These are phyloP conservation scores for Podabrus alpinus DNA, from an alignment of 2,888 invertebrate species.

Conservation along the genomic window DNA sequence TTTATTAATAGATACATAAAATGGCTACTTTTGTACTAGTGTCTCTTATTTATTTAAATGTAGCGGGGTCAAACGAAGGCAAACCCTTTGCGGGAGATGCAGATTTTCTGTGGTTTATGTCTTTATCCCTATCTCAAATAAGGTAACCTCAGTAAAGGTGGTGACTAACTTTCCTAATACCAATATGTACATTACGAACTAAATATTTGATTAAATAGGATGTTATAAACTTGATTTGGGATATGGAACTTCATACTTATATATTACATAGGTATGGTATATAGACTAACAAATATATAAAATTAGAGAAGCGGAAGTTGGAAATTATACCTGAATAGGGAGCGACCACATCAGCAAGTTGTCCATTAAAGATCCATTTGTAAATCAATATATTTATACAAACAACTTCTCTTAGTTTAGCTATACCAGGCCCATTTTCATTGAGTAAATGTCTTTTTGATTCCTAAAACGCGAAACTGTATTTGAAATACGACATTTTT, in stretches of 20 bases:
- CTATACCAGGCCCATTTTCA: constrained; percentile 13
- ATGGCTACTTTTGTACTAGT: background rate
- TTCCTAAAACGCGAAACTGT: background rate
- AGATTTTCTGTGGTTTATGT: constrained; percentile 34
- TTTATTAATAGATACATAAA: background rate
- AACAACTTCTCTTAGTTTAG: constrained; percentile 14
- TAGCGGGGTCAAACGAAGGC: constrained; percentile 31
- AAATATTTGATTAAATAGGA: constrained; percentile 26
- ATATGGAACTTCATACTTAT: background rate
- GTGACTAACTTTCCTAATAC: constrained; percentile 23
- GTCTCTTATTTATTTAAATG: background rate
- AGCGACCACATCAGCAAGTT: constrained; percentile 24
- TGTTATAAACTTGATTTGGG: background rate
- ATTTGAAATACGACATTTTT: background rate
- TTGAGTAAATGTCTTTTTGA: constrained; percentile 20
- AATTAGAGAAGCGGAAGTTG: background rate
- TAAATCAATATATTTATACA: constrained; percentile 29
- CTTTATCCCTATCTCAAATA: constrained; percentile 37
- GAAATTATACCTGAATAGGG: constrained; percentile 20
- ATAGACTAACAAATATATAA: background rate
- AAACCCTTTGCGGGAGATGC: constrained; percentile 35
- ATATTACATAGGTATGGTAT: background rate
- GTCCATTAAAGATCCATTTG: constrained; percentile 30
- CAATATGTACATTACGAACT: constrained; percentile 24
- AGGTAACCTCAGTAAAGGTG: constrained; percentile 30